Base-by-base conservation (phyloP, 2,888 invertebrate genomes). In the Subacronicta megacephala region DNA sequence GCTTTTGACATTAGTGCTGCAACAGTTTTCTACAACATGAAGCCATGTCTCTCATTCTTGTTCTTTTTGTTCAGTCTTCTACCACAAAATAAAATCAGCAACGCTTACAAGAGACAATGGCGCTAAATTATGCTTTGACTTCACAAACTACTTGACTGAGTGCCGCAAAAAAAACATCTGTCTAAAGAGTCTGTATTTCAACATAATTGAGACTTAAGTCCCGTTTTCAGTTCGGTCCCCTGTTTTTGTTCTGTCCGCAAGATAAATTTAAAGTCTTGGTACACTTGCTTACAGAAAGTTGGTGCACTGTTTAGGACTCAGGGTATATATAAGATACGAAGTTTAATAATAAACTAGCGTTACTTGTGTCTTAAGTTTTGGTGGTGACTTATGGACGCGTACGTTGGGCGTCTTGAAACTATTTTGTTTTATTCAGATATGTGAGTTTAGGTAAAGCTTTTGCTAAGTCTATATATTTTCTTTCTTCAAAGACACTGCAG, bases 311-410 rank as follows among this genome's bases (percentile, higher is more conserved):
- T 53, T 10, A 31, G 2, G 13, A 49, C 37, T 59, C 41, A 53
- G 38, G 47, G 59, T 50, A 41, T 35, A 26, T n/a, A 33, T n/a
- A 16, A 44, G 44, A 64, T 59, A 45, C 45, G 3, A 64, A 64
- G 36, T 64, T 64, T 64, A 37, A 60, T 64, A 64, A 64, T 64
- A 64, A 64, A 60, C 33, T 64, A 64, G 44, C 41, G 15, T 60
- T 37, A 35, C 44, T 45, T 35, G 54, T 35, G 37, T 31, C 16
- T 35, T 7, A 49, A 64, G 54, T 64, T 64, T 49, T 5, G n/a
- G 26, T 10, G n/a, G 47, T 64, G 53, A 64, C 47, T 59, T 49
- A 64, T 64, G 37, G 12, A 23, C n/a, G n/a, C 12, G 16, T 37
- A 33, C 37, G 46, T 31, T 41, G 40, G 51, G 15, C n/a, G 20